Evolutionary conservation across 2,888 invertebrate genomes (phyloP).

Genomic region (Oxystoma pomonae): DNA sequence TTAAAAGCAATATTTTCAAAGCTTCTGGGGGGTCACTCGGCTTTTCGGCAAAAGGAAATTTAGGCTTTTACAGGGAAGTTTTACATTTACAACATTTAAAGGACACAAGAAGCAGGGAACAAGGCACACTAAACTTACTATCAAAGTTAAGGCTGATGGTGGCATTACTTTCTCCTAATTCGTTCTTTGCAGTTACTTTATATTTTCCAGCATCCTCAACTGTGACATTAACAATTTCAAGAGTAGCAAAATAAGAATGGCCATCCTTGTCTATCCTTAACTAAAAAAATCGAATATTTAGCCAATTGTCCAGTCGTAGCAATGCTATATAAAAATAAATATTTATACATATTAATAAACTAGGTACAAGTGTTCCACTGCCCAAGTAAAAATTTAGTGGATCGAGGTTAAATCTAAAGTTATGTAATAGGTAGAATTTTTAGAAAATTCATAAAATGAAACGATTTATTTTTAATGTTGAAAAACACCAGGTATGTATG

Average conservation of each 20-base stretch:
- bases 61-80: conserved; percentile 11
- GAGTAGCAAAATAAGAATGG: conserved; percentile 87
- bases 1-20: conserved; percentile 27
- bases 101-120: conserved; percentile 32
- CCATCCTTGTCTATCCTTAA: conserved; percentile 86
- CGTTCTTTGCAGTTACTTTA: conserved; percentile 95
- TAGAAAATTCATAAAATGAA: not conserved
- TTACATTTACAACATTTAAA: not conserved
- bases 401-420: conserved; percentile 12
- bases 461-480: conserved; percentile 4
- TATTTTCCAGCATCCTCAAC: conserved; percentile 97
- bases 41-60: conserved; percentile 20
- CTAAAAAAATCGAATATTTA: conserved; percentile 50
- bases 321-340: not conserved
- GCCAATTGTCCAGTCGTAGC: not conserved
- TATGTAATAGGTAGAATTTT: conserved; percentile 2
- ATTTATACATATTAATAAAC: not conserved
- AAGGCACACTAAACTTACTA: conserved; percentile 69
- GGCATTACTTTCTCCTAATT: conserved; percentile 95
- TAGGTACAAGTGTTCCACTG: conserved; percentile 20
- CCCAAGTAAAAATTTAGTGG: conserved; percentile 25
- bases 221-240: conserved; percentile 91
- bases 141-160: conserved; percentile 97
- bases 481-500: conserved; percentile 12
- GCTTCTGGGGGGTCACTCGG: conserved; percentile 23